Conservation (phyloP, 2,797 vertebrate genomes). For the Atherinosoma microstoma region DNA sequence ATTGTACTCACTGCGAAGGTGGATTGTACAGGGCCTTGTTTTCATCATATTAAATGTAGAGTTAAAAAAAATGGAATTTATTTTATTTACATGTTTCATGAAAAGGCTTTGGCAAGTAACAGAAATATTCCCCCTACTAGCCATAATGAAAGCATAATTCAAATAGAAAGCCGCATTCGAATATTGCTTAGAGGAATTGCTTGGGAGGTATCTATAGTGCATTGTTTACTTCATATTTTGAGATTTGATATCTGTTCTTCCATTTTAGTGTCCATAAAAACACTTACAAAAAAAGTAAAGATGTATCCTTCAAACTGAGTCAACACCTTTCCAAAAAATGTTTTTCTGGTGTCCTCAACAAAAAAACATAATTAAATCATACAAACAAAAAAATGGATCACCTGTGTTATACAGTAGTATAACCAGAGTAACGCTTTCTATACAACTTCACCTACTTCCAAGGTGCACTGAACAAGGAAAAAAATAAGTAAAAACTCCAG, state of each 20-base stretch:
- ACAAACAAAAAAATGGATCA: background rate
- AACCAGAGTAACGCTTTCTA: background rate
- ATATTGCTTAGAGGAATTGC: slow-evolving; percentile 7
- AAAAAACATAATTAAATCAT: background rate
- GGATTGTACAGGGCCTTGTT: slow-evolving; percentile 99
- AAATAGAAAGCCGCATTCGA: slow-evolving; percentile 28
- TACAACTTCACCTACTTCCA: background rate
- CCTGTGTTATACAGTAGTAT: background rate
- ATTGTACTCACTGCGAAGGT: slow-evolving; percentile 97
- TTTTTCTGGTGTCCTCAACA: background rate
- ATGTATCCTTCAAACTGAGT: background rate
- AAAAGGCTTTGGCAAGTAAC: slow-evolving; percentile 61
- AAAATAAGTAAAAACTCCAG: background rate
- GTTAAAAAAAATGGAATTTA: slow-evolving; percentile 75
- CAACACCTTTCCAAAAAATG: background rate
- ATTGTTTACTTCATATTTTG: slow-evolving; percentile 31
- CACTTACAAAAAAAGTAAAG: background rate
- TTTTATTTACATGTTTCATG: slow-evolving; percentile 55
- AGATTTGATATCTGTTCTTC: background rate
- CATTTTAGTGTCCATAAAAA: background rate
- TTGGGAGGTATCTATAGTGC: slow-evolving; percentile 1
- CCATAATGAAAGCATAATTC: slow-evolving; percentile 51
- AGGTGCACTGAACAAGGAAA: background rate
- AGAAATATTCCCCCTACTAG: slow-evolving; percentile 30
- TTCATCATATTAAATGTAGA: slow-evolving; percentile 99